Percentiles rank a stretch among this genome's conserved stretches.
phyloP scores from a whole-genome alignment of 1,140 invertebrate genomes.

The Homarus americanus region DNA sequence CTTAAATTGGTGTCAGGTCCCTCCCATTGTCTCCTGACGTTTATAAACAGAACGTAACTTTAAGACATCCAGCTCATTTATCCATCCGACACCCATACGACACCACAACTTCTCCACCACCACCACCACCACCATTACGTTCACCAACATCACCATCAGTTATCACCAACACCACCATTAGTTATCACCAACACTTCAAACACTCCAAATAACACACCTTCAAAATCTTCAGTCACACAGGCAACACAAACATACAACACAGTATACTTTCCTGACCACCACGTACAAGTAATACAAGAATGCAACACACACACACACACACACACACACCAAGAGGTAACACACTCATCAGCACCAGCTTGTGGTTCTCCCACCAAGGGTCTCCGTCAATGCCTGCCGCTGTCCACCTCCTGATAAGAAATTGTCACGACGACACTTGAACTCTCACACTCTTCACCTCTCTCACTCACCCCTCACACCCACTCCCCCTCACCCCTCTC shows the following conservation, averaged over 20 bases:
- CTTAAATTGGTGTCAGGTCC: too few species aligned
- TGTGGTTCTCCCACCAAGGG: not conserved
- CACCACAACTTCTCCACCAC: too few species aligned
- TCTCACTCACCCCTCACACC: slow-evolving; percentile 9
- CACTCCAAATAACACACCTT: too few species aligned
- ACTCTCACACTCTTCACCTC: slow-evolving; percentile 24
- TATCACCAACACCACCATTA: too few species aligned
- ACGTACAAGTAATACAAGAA: not conserved
- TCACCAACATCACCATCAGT: too few species aligned
- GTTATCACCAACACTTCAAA: too few species aligned
- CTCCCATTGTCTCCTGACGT: too few species aligned
- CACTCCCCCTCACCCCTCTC: not conserved
- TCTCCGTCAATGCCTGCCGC: not conserved
- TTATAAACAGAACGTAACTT: too few species aligned
- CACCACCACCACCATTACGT: too few species aligned
- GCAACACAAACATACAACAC: not conserved
- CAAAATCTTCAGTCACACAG: not conserved
- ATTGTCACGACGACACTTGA: slow-evolving; percentile 39
- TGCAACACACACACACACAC: not conserved
- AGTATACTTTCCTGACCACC: not conserved
- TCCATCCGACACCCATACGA: too few species aligned
- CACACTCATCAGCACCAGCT: not conserved
- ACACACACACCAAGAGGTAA: not conserved
- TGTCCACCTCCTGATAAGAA: not conserved
- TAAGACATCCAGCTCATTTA: too few species aligned